These are phyloP conservation scores for Rhopalosiphum padi DNA, from an alignment of 1,140 invertebrate genomes.

Conservation along the genomic window DNA sequence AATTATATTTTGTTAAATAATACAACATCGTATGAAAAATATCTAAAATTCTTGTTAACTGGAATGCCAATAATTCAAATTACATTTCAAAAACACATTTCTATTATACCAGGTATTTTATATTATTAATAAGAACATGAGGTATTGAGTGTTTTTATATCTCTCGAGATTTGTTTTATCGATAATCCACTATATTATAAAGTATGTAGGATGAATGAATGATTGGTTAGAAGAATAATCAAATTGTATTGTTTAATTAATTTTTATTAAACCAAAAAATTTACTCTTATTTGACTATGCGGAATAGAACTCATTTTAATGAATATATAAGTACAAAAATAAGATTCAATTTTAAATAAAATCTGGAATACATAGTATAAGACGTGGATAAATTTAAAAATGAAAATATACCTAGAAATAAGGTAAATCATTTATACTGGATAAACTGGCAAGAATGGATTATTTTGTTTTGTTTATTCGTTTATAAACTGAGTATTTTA, in stretches of 20 bases:
- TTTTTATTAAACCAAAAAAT: background rate
- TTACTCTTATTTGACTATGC: background rate
- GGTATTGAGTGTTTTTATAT: background rate
- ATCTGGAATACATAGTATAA: background rate
- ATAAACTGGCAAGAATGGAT: background rate
- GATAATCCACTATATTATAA: background rate
- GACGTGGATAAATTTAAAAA: background rate
- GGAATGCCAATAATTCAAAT: background rate
- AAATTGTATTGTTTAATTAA: background rate
- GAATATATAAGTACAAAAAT: background rate
- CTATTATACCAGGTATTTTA: background rate
- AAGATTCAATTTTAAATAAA: background rate
- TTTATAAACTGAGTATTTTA: background rate
- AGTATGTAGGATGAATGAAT: background rate
- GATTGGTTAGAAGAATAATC: background rate
- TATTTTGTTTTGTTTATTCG: background rate
- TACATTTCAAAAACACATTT: background rate
- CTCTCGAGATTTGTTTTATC: background rate
- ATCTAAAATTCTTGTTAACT: background rate
- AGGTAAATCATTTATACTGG: background rate
- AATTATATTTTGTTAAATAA: background rate
- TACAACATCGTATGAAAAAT: background rate
- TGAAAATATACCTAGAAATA: background rate
- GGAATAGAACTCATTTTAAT: background rate
- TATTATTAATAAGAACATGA: background rate